Base-by-base conservation (phyloP, 1,140 invertebrate genomes). In the Thrips palmi region DNA sequence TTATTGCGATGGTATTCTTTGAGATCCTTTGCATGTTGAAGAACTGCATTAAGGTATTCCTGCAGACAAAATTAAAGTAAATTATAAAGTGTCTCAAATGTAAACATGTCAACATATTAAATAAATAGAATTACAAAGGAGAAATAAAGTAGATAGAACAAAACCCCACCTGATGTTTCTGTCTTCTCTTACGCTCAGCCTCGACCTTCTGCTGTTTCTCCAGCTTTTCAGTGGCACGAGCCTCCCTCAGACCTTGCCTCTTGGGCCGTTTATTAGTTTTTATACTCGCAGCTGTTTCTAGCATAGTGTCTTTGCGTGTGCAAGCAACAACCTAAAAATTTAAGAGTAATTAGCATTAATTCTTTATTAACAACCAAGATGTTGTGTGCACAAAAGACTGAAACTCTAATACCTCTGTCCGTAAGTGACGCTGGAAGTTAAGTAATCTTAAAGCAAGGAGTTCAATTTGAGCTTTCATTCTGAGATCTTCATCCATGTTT, bases 161-260 rank as follows among this genome's bases (percentile, higher is more conserved):
- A 7, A 3, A 34, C 5, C 11, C 20, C 34, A 48, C 49, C 35
- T 52, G 50, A 48, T 89, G 92, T 57, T 97, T 96, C 54, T 97
- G 91, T 23, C 89, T 64, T 15, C 87, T 71, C 56, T 93, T 94
- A 15, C 87, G 71, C 60, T 98, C 93, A 12, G 91, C 89, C 58
- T 98, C 93, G 29, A 96, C 59, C 62, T 97, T 93, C 60, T 97
- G 92, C 62, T 98, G 93, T 53, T 97, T 97, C 55, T 98, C 94
- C 15, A 98, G 65, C 58, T 94, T 96, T 57, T 98, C 94, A 0
- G 93, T 98, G 29, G 92, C 85, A 37, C 94, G 68, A 4, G 93
- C 93, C 60, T 98, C 94, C 3, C 92, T 67, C 27, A 98, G 54
- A 3, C 91, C 87, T 59, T 97, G 92, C 1, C 88, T 66, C 59